These are phyloP conservation scores for Caenorhabditis tropicalis DNA, from an alignment of 1,140 invertebrate genomes.

Conservation along the genomic window DNA sequence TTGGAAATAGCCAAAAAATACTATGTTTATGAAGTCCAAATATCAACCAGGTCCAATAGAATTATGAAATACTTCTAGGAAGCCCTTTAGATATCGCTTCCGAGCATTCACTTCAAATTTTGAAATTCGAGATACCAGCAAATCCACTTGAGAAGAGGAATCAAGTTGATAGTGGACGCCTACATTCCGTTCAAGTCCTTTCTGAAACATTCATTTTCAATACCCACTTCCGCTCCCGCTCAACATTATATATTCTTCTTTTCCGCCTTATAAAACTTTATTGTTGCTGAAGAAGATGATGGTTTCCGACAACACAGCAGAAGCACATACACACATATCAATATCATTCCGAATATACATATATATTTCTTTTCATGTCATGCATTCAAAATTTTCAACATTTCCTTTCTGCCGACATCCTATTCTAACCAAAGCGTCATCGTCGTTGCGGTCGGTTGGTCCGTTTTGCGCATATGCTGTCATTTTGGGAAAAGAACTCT, in stretches of 20 bases:
- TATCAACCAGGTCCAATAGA: too few species aligned
- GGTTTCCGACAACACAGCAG: conserved; percentile 40
- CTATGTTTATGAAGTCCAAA: too few species aligned
- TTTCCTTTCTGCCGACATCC: conserved; percentile 16
- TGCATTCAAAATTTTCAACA: conserved; percentile 41
- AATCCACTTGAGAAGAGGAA: not conserved
- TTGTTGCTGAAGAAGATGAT: conserved; percentile 40
- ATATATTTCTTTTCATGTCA: conserved; percentile 42
- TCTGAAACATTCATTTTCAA: not conserved
- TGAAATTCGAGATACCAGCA: not conserved
- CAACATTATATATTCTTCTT: conserved; percentile 37
- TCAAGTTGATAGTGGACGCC: not conserved
- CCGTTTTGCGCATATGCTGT: conserved; percentile 10
- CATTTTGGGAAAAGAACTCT: not conserved
- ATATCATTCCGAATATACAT: conserved; percentile 42
- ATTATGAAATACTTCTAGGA: not conserved
- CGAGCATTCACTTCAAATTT: not conserved
- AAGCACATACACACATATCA: conserved; percentile 32
- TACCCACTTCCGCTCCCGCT: not conserved
- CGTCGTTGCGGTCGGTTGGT: conserved; percentile 12
- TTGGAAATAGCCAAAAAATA: too few species aligned
- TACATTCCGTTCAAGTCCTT: not conserved
- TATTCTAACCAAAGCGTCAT: conserved; percentile 35
- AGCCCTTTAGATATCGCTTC: not conserved
- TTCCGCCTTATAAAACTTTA: conserved; percentile 42